Evolutionary conservation across 2,797 vertebrate species (phyloP).

Genomic region (Gymnothorax reevesii): DNA sequence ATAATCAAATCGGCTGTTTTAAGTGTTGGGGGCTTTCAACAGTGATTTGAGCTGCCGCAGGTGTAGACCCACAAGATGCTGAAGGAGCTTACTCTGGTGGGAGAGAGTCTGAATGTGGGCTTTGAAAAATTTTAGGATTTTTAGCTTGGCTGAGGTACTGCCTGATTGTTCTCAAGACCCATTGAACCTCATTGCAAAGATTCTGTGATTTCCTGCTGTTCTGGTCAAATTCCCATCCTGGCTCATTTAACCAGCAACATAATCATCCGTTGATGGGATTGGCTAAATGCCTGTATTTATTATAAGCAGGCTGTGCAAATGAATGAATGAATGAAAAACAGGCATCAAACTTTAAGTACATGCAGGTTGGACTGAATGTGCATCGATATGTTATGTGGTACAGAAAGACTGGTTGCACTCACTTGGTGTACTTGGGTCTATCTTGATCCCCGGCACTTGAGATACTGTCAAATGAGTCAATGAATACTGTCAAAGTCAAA

Average conservation of each 20-base stretch:
- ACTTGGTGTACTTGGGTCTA: neutral
- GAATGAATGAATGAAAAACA: neutral
- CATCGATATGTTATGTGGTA: neutral
- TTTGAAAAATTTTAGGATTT: constrained; percentile 12
- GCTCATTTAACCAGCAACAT: too few species aligned
- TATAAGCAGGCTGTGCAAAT: neutral
- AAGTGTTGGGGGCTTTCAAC: neutral
- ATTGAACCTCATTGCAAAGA: too few species aligned
- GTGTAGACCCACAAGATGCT: neutral
- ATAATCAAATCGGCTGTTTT: neutral
- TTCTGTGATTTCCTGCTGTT: too few species aligned
- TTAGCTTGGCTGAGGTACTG: neutral
- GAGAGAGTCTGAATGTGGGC: neutral
- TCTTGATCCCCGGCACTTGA: neutral
- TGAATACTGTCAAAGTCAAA: too few species aligned
- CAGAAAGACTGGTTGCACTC: neutral
- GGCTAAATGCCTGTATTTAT: neutral
- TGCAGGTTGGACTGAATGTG: neutral
- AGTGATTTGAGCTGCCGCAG: neutral
- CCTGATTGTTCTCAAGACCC: too few species aligned
- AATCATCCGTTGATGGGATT: too few species aligned
- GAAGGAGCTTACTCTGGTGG: neutral
- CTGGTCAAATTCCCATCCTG: too few species aligned
- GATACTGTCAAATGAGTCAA: neutral
- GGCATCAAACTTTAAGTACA: neutral